A percentile compares a stretch with the other conserved stretches of the same genome.
These are phyloP conservation scores for Helicoverpa armigera DNA, from an alignment of 1,140 invertebrate genomes.

Conservation along the genomic window DNA sequence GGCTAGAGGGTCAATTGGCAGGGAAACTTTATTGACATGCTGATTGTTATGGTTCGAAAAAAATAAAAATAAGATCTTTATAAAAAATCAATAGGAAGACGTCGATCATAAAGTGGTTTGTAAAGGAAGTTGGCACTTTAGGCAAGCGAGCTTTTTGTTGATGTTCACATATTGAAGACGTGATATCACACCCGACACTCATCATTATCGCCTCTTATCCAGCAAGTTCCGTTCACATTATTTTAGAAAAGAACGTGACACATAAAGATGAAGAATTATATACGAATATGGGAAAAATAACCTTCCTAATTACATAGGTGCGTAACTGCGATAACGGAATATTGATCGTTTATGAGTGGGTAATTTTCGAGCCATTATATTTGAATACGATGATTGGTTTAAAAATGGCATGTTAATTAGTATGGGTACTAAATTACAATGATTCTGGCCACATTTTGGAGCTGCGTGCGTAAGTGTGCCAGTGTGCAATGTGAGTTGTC, in stretches of 20 bases:
- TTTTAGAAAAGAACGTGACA: constrained; percentile 13
- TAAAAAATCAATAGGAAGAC: neutral
- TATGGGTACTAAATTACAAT: constrained; percentile 28
- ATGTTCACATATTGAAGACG: neutral
- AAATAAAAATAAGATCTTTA: neutral
- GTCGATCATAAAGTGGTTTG: neutral
- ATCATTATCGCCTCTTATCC: constrained; percentile 20
- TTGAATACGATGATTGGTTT: constrained; percentile 27
- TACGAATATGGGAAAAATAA: constrained; percentile 18
- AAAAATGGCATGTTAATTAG: constrained; percentile 4
- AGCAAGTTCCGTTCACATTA: constrained; percentile 8
- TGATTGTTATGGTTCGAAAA: neutral
- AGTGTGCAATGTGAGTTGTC: neutral
- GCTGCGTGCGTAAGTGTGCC: neutral
- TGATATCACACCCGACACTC: neutral
- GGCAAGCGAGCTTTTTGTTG: neutral
- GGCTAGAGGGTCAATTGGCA: constrained; percentile 6
- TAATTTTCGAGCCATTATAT: constrained; percentile 27
- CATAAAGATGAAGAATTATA: neutral
- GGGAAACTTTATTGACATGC: constrained; percentile 4
- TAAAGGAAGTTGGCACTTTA: neutral
- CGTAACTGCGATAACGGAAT: constrained; percentile 26
- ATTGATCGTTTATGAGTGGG: constrained; percentile 18
- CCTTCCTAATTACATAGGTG: constrained; percentile 2
- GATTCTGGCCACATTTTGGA: constrained; percentile 10